Conservation (phyloP, 2,888 invertebrate species). For the Tetrapedia diversipes region DNA sequence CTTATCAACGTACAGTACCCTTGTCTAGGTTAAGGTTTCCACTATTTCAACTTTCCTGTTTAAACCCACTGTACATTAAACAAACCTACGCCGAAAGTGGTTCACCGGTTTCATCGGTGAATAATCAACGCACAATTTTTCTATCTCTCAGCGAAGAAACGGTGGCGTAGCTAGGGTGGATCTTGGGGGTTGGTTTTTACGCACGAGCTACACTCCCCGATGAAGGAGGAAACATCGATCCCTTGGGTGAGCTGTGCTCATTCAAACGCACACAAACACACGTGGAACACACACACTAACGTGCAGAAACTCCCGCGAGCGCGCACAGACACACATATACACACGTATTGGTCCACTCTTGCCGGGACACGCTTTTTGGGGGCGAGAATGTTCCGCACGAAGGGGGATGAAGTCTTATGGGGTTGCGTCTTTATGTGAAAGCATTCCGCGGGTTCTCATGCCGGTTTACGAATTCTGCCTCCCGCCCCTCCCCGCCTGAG, state of each 20-base stretch:
- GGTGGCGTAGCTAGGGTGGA: constrained; percentile 64
- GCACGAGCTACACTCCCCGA: constrained; percentile 79
- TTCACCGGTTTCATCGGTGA: constrained; percentile 4
- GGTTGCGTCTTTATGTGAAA: constrained; percentile 80
- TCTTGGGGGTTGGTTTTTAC: constrained; percentile 78
- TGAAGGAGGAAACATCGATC: constrained; percentile 74
- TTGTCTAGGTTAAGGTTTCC: no score
- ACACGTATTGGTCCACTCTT: constrained; percentile 12
- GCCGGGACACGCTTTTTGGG: constrained; percentile 63
- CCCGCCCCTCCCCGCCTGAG: constrained; percentile 40
- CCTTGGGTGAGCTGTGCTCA: constrained; percentile 54
- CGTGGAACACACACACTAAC: no score
- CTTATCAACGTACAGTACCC: no score
- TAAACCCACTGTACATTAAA: no score
- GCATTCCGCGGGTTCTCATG: constrained; percentile 80
- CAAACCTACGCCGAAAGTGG: not conserved
- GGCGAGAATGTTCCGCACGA: constrained; percentile 74
- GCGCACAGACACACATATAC: constrained; percentile 38
- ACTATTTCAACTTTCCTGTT: not conserved
- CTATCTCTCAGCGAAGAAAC: constrained; percentile 47
- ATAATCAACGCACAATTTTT: constrained; percentile 29
- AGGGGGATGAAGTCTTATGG: constrained; percentile 77
- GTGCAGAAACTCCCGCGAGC: not conserved
- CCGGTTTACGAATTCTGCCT: constrained; percentile 74
- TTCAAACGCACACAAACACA: constrained; percentile 18